Base-by-base conservation (phyloP, 2,113 vertebrate species). In the Indicator indicator region DNA sequence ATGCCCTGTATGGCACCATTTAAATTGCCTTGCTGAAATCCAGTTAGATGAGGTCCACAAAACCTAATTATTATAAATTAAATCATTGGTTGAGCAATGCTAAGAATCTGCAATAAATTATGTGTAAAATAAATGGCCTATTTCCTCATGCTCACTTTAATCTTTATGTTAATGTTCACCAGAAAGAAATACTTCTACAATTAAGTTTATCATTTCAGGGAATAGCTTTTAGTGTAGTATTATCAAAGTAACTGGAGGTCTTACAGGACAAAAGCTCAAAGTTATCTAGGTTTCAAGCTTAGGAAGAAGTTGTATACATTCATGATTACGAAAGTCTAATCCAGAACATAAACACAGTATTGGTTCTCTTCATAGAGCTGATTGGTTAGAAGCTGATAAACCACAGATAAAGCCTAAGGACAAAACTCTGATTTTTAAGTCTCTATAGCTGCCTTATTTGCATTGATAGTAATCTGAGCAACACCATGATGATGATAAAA, bases 21-120 rank as follows among this genome's bases (percentile, higher is more conserved):
- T 92, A 36, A 89, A 58, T 86, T 86, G 88, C 70, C 84, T 92
- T 93, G 63, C 77, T 96, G 96, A 95, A 93, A 96, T 86, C 40
- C 64, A 55, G 50, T 90, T 59, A 92, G 36, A 75, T 65, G 70
- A 92, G 54, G 72, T 86, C 60, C 83, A 70, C 62, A 50, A 76
- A 84, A 92, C 48, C 19, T 17, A 58, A 63, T 88, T 86, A 77
- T 27, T 73, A 83, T 54, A 74, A 90, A 88, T 88, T 68, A 86
- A 88, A 71, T 62, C 1, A 1, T 54, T 94, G 48, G 62, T 86
- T 74, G 78, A 86, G 75, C 48, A 91, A 75, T 92, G 58, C 30
- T 78, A 86, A 91, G 58, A 88, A 63, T 60, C 56, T 93, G 54
- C 46, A 88, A 58, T 58, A 63, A 81, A 27, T 89, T 44, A 63